Conservation (phyloP, 2,113 vertebrate species). For the Synodontis membranacea region DNA sequence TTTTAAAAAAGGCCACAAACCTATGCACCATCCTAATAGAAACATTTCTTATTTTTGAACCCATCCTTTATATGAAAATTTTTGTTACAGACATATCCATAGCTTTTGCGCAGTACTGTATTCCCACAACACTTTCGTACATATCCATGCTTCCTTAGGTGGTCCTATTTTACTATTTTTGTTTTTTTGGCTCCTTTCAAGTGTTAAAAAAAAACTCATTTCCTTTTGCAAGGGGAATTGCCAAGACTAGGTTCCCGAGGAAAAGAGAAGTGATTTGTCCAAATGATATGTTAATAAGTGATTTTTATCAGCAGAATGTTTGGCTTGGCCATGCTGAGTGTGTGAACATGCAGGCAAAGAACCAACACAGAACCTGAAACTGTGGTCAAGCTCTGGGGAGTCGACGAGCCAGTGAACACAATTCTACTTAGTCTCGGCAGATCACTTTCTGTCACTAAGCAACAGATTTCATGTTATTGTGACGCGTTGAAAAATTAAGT, state of each 20-base stretch:
- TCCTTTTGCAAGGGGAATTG: slow-evolving; percentile 46
- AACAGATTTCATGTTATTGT: background rate
- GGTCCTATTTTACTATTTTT: slow-evolving; percentile 27
- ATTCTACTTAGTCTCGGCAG: background rate
- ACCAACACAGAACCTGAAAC: slow-evolving; percentile 34
- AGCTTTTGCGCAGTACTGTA: background rate
- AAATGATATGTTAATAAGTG: slow-evolving; percentile 56
- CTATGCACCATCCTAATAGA: too few relatives aligned
- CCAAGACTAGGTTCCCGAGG: slow-evolving; percentile 30
- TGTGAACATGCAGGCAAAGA: slow-evolving; percentile 42
- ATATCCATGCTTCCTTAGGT: slow-evolving; percentile 7
- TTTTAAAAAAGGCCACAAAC: too few relatives aligned
- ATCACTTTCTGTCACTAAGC: background rate
- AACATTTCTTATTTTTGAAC: background rate
- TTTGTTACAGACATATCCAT: background rate
- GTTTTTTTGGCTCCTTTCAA: slow-evolving; percentile 26
- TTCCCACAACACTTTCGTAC: slow-evolving; percentile 27
- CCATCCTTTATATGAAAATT: background rate
- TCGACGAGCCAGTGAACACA: background rate
- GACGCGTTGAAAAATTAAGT: background rate
- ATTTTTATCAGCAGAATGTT: slow-evolving; percentile 55
- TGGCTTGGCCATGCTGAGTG: slow-evolving; percentile 57
- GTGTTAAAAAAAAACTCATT: slow-evolving; percentile 39
- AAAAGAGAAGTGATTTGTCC: slow-evolving; percentile 49
- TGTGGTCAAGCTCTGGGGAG: background rate